These are phyloP conservation scores for Anolis carolinensis DNA, from an alignment of 2,113 vertebrate species.

Conservation along the genomic window DNA sequence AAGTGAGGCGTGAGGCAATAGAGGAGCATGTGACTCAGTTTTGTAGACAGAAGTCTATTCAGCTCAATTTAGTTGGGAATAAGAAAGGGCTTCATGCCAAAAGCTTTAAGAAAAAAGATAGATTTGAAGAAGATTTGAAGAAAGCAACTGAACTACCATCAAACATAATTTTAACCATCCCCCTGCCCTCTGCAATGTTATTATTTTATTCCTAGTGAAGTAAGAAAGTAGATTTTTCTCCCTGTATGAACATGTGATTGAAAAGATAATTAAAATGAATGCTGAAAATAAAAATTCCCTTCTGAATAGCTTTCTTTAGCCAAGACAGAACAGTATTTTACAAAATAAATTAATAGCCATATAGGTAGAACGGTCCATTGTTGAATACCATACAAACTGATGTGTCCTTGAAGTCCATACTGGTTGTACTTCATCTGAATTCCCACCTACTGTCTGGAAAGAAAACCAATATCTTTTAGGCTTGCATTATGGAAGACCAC, in stretches of 20 bases:
- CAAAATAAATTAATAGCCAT: not conserved
- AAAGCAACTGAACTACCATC: not conserved
- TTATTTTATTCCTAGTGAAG: not conserved
- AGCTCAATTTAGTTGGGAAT: no score
- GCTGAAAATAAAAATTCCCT: not conserved
- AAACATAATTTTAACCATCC: not conserved
- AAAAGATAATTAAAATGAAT: not conserved
- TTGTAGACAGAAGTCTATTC: no score
- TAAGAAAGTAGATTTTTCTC: not conserved
- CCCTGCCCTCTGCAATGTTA: not conserved
- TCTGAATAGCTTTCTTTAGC: not conserved
- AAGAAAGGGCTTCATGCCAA: no score
- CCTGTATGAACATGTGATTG: not conserved
- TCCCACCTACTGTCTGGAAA: constrained; percentile 28
- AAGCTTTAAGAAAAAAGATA: not conserved
- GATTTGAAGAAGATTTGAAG: not conserved
- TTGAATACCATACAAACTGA: not conserved
- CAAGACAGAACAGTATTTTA: not conserved
- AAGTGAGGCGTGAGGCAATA: not conserved
- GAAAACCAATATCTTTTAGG: constrained; percentile 41
- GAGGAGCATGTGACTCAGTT: not conserved
- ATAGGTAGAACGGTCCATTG: not conserved
- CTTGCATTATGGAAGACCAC: constrained; percentile 51
- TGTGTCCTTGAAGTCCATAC: not conserved
- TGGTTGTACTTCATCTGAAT: constrained; percentile 16